Percentiles rank a stretch among this genome's conserved stretches.
Evolutionary conservation across 1,140 invertebrate genomes (phyloP).

Genomic region (Parapsyche elsis): DNA sequence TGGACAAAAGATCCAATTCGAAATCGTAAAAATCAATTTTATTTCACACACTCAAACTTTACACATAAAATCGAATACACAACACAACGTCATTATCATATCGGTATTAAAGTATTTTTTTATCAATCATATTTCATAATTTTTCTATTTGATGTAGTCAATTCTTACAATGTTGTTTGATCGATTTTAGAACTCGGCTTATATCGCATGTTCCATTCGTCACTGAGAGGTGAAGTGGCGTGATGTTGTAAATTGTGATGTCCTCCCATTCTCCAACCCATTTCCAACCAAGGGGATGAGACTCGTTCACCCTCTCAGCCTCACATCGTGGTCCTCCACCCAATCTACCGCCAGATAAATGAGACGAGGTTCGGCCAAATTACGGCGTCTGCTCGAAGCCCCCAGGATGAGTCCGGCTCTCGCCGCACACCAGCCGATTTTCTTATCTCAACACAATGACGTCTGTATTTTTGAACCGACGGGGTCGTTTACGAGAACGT

Average conservation of each 20-base stretch:
- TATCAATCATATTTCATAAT: too few species aligned
- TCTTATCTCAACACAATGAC: slow-evolving; percentile 22
- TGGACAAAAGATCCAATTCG: slow-evolving; percentile 23
- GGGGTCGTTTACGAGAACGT: background rate
- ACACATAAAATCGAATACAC: too few species aligned
- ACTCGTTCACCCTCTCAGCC: slow-evolving; percentile 6
- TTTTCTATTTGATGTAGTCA: too few species aligned
- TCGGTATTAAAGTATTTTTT: too few species aligned
- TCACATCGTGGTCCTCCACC: background rate
- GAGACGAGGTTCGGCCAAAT: slow-evolving; percentile 55
- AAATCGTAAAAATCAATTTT: background rate
- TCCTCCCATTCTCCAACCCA: background rate
- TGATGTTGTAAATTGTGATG: slow-evolving; percentile 45
- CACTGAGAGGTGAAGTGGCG: slow-evolving; percentile 40
- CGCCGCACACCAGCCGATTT: background rate
- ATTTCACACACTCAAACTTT: background rate
- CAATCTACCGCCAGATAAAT: slow-evolving; percentile 54
- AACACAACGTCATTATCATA: too few species aligned
- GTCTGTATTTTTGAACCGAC: slow-evolving; percentile 22
- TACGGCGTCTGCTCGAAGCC: slow-evolving; percentile 52
- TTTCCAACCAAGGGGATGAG: background rate
- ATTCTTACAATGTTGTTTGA: too few species aligned
- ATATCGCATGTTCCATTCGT: too few species aligned
- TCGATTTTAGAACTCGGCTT: too few species aligned
- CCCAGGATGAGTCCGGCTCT: slow-evolving; percentile 45